Conservation (phyloP, 2,113 vertebrate species). For the Xenus cinereus region DNA sequence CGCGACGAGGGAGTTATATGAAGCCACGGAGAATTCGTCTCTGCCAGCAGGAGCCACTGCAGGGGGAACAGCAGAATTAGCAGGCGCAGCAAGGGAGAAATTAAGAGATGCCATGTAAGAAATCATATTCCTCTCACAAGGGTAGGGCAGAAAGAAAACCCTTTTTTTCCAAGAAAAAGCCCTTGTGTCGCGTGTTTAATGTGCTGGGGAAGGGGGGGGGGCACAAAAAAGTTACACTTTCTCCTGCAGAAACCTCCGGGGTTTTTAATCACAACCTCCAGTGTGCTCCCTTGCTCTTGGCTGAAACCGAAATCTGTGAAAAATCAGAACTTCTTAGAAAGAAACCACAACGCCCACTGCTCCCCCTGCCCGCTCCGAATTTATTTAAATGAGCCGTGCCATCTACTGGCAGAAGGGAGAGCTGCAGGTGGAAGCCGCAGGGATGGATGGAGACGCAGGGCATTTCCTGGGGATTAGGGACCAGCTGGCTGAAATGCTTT, state of each 20-base stretch:
- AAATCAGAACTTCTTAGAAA: slow-evolving; percentile 25
- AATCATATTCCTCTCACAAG: background rate
- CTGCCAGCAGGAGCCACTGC: background rate
- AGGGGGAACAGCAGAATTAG: background rate
- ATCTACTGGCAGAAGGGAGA: slow-evolving; percentile 60
- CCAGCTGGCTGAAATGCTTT: slow-evolving; percentile 11
- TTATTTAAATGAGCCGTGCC: slow-evolving; percentile 53
- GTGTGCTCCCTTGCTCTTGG: background rate
- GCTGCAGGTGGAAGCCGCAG: background rate
- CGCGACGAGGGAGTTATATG: background rate
- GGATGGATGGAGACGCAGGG: slow-evolving; percentile 40
- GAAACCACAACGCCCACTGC: background rate
- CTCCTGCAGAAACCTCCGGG: background rate
- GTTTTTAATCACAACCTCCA: background rate
- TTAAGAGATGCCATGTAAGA: background rate
- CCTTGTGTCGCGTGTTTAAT: accelerated
- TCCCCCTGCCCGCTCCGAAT: background rate
- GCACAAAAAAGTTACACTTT: background rate
- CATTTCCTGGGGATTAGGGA: slow-evolving; percentile 66
- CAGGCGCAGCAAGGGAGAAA: background rate
- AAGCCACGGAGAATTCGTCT: background rate
- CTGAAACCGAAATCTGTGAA: slow-evolving; percentile 26
- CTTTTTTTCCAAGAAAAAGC: background rate
- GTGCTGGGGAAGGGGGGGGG: too few relatives aligned
- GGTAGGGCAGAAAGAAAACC: background rate